Conservation (phyloP, 2,797 vertebrate genomes). For the Chaetophractus vellerosus region DNA sequence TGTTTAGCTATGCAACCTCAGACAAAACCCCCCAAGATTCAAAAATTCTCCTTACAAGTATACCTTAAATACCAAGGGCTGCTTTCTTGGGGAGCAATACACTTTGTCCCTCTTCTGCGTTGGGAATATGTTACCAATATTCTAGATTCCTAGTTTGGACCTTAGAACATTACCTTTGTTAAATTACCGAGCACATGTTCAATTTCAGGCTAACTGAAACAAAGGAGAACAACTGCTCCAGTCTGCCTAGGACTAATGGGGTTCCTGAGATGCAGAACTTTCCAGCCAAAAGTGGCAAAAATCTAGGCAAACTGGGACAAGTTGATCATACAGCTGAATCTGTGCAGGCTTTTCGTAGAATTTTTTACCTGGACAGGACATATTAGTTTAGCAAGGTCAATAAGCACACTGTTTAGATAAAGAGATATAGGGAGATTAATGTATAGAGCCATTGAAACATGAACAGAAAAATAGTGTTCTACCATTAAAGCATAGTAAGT, state of each 20-base stretch:
- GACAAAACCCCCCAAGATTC: neutral
- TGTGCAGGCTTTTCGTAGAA: neutral
- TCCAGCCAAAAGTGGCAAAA: neutral
- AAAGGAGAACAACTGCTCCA: neutral
- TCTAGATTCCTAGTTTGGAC: neutral
- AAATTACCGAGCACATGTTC: neutral
- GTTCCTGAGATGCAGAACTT: neutral
- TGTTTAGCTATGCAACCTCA: neutral
- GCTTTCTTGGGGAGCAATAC: neutral
- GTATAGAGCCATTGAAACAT: neutral
- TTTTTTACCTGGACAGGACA: neutral
- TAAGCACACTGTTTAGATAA: neutral
- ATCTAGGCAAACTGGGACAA: neutral
- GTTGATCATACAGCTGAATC: neutral
- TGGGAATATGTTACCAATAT: neutral
- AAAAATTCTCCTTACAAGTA: neutral
- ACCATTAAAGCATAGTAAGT: neutral
- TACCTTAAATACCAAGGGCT: neutral
- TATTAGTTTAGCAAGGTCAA: neutral
- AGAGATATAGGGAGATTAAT: neutral
- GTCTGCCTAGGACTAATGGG: neutral
- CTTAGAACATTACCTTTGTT: neutral
- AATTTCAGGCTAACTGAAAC: neutral
- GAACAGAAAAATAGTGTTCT: neutral
- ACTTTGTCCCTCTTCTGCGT: no score